Evolutionary conservation across 1,140 invertebrate genomes (phyloP), one percentile per base, ranked within the genome.

Genomic region (Drosophila erecta): DNA sequence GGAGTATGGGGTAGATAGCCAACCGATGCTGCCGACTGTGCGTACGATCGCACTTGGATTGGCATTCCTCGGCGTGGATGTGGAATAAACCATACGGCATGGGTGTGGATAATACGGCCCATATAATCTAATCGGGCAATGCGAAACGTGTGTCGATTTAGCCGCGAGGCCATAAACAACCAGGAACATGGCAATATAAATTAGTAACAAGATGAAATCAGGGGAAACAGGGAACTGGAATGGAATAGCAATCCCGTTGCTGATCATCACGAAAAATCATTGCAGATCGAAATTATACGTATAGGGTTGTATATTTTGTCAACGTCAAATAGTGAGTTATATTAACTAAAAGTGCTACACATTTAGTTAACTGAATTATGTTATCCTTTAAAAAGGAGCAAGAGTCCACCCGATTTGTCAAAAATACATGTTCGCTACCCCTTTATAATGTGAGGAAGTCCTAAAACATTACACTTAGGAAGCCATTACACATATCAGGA

Each of bases 121-220:
- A 65, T 60, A 72, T 66, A 81, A 81, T 81, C 79, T 81, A 81
- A 81, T 81, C 78, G 79, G 60, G 56, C 78, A 81, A 80, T 73
- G 78, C 61, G 69, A 81, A 81, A 81, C 79, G 79, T 81, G 79
- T 76, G 73, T 62, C 65, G 59, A 81, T 76, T 81, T 64, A 66
- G 56, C 51, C 61, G 37, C 53, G 57, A 59, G 58, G 57, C 67
- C 41, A 73, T 81, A 73, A 81, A 81, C 58, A 81, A 62, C 33
- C 51, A 58, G 43, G 57, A 81, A 81, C 73, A 73, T 46, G 66
- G 49, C 43, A 66, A 37, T 53, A 64, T 76, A 76, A 81, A 81
- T 60, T 51, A 49, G 49, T 56, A 30, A 38, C 14, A 38, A 38
- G 37, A 12, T 2, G 30, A 64, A 40, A 50, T 11, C 35, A 50